Evolutionary conservation across 1,140 invertebrate genomes (phyloP), one percentile per base, ranked within the genome.

Genomic region (Copidosoma floridanum): DNA sequence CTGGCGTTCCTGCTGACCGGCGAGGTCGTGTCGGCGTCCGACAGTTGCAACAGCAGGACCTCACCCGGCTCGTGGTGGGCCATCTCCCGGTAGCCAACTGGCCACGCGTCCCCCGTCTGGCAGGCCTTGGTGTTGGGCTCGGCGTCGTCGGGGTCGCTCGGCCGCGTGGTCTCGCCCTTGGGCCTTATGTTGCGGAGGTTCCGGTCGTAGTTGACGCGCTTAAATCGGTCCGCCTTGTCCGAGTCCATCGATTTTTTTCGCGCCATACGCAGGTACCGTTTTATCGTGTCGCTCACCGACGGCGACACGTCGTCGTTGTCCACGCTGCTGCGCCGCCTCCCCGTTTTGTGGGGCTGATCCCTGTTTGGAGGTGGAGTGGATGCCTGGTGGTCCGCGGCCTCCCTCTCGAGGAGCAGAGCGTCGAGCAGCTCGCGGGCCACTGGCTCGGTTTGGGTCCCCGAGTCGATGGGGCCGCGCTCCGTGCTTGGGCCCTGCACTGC

Each of bases 181-280:
- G 90, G 85, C 68, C 90, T 92, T 21, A 94, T 93, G 60, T 93
- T 91, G 1, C 91, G 75, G 29, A 94, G 80, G 68, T 91, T 93
- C 32, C 89, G 83, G 68, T 94, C 92, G 68, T 94, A 94, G 68
- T 94, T 94, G 1, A 94, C 91, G 0, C 91, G 84, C 70, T 93
- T 93, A 67, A 94, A 94, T 16, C 88, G 83, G 69, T 92, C 91
- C 3, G 83, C 84, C 71, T 91, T 90, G 50, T 92, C 90, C 3
- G 88, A 84, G 64, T 92, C 89, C 1, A 89, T 85, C 48, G 89
- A 92, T 65, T 93, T 93, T 68, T 93, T 93, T 6, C 91, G 79
- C 0, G 90, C 91, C 90, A 93, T 93, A 57, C 89, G 80, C 2
- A 93, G 77, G 67, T 93, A 93, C 2, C 90, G 80, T 69, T 92